phyloP scores from a whole-genome alignment of 2,888 invertebrate genomes.

The Sinotaia quadrata region DNA sequence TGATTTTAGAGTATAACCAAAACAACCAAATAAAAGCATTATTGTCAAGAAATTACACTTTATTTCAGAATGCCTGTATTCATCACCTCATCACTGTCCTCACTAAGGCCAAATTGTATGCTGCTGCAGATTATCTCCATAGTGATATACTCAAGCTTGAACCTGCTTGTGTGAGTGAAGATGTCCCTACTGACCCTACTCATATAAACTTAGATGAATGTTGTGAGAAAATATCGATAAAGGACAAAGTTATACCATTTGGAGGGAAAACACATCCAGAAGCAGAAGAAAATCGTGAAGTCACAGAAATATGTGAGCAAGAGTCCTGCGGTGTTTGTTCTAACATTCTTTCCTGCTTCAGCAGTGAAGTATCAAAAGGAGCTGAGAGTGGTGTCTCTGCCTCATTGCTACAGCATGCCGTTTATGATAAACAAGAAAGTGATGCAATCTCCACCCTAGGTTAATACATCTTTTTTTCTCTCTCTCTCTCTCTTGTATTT shows the following conservation, averaged over 20 bases:
- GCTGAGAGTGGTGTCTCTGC: neutral
- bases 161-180: conserved; percentile 27
- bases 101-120: conserved; percentile 42
- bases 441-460: no score
- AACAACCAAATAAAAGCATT: no score
- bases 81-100: conserved; percentile 47
- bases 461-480: no score
- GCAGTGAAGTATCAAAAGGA: neutral
- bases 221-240: neutral
- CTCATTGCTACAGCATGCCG: neutral
- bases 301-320: no score
- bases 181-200: neutral
- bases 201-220: no score
- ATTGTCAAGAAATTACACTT: no score
- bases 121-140: conserved; percentile 52
- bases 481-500: no score
- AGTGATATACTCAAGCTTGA: conserved; percentile 46
- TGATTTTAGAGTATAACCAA: no score
- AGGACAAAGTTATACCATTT: neutral
- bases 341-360: neutral
- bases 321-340: neutral
- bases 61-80: conserved; percentile 48
- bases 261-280: neutral
- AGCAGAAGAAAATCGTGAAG: neutral
- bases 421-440: no score